Percentiles rank a stretch among this genome's conserved stretches.
Evolutionary conservation across 1,140 invertebrate species (phyloP).

Genomic region (Heliconius nattereri): DNA sequence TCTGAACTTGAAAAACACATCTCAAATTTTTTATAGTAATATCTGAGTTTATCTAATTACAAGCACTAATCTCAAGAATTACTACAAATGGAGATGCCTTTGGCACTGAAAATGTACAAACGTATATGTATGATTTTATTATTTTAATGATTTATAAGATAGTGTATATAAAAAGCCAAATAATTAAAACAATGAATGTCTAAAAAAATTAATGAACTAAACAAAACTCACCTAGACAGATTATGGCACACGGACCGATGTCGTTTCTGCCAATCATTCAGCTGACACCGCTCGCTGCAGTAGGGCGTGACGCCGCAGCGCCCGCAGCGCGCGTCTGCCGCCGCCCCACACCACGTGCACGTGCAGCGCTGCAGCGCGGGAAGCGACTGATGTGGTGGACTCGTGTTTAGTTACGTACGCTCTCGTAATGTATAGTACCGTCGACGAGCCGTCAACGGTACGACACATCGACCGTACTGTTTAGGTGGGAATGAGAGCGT

Average conservation of each 20-base stretch:
- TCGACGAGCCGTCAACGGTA: too few relatives aligned
- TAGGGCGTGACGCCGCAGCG: constrained; percentile 65
- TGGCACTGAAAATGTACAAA: too few relatives aligned
- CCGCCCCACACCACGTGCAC: constrained; percentile 87
- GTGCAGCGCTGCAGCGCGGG: constrained; percentile 78
- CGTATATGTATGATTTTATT: too few relatives aligned
- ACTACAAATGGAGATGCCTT: too few relatives aligned
- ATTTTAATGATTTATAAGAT: neutral
- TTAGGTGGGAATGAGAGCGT: too few relatives aligned
- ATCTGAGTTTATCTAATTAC: too few relatives aligned
- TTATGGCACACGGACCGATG: constrained; percentile 80
- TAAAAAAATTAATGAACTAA: neutral
- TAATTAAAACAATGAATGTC: neutral
- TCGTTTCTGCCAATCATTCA: constrained; percentile 88
- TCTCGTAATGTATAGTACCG: neutral
- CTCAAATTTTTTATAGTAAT: too few relatives aligned
- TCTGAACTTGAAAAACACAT: too few relatives aligned
- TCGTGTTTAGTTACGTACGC: neutral
- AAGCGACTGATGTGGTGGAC: constrained; percentile 33
- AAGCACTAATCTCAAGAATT: too few relatives aligned
- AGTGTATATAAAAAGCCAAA: neutral
- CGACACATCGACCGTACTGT: too few relatives aligned
- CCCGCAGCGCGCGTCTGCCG: constrained; percentile 83
- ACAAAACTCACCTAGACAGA: constrained; percentile 42
- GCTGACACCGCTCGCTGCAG: constrained; percentile 66